Conservation (phyloP, 2,888 invertebrate genomes). For the Thelaira solivaga region DNA sequence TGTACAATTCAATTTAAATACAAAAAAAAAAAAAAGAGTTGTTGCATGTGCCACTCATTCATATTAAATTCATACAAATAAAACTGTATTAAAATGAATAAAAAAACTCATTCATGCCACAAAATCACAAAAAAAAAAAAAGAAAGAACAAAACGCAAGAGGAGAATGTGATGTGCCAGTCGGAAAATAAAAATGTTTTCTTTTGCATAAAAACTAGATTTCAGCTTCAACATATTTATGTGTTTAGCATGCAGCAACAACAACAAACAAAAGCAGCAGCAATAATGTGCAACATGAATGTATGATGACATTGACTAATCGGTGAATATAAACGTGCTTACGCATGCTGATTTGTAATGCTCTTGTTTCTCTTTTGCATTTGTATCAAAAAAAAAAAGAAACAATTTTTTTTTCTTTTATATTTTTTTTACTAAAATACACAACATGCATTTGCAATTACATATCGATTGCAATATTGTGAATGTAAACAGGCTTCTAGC, state of each 20-base stretch:
- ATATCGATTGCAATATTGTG: conserved; percentile 50
- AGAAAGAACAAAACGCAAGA: neutral
- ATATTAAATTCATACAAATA: conserved; percentile 47
- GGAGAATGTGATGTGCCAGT: conserved; percentile 38
- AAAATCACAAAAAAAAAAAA: conserved; percentile 19
- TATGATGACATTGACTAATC: conserved; percentile 67
- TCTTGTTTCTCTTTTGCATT: conserved; percentile 53
- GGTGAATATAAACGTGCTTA: conserved; percentile 65
- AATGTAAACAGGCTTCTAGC: conserved; percentile 24
- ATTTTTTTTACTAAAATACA: conserved; percentile 22
- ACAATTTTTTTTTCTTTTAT: neutral
- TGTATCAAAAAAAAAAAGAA: neutral
- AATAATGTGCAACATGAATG: conserved; percentile 55
- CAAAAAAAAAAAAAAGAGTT: conserved; percentile 49
- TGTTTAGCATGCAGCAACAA: conserved; percentile 39
- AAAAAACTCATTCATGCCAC: conserved; percentile 56
- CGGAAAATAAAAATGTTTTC: conserved; percentile 1
- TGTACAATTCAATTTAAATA: conserved; percentile 51
- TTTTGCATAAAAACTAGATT: conserved; percentile 43
- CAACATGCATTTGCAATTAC: conserved; percentile 36
- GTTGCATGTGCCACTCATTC: conserved; percentile 62
- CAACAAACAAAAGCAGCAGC: conserved; percentile 41
- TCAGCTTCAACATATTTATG: neutral
- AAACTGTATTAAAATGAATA: conserved; percentile 28
- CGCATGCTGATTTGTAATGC: conserved; percentile 65